Evolutionary conservation across 2,888 invertebrate species (phyloP), one percentile per base, ranked within the genome.

Genomic region (Bibio marci): DNA sequence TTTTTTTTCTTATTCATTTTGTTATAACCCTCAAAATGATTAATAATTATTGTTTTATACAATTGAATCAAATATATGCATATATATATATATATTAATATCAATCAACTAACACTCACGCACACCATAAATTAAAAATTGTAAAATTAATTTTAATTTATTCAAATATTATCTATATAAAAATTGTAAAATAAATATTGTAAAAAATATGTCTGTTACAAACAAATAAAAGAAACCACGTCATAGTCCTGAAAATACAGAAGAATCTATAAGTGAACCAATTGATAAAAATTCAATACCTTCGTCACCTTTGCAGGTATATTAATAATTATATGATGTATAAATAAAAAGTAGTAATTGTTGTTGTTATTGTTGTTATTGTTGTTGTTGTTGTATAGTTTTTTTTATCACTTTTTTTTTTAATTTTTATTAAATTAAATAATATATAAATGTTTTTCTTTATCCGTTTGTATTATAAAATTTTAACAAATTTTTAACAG

Each of bases 231-330:
- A 51, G 47, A 42, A 46, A 31, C 60, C 59, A 44, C 60, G 60
- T 47, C 55, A 54, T 46, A 64, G 60, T 50, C 61, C 64, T 34
- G 65, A 64, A 48, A 54, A 58, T 44, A 62, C 59, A 39, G 56
- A 55, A 45, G 56, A 56, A 44, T 50, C 48, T 45, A 46, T 50
- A 45, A 52, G 50, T 46, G 55, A 55, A 46, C 48, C 52, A 38
- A 49, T 50, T 43, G 51, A 51, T 41, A 37, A 41, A 22, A 45
- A 49, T 35, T 54, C 55, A 37, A 48, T 52, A 46, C 54, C 55
- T 35, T 50, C 55, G 43, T 55, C 56, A 42, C 55, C 56, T 41
- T 45, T 50, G 43, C 55, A 66, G 58, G 66, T 66, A 57, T 48
- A 44, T 38, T 17, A 37, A 37, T 19, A 28, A 26, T 8, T 26